Evolutionary conservation across 2,113 vertebrate genomes (phyloP).

Genomic region (Carassius auratus): DNA sequence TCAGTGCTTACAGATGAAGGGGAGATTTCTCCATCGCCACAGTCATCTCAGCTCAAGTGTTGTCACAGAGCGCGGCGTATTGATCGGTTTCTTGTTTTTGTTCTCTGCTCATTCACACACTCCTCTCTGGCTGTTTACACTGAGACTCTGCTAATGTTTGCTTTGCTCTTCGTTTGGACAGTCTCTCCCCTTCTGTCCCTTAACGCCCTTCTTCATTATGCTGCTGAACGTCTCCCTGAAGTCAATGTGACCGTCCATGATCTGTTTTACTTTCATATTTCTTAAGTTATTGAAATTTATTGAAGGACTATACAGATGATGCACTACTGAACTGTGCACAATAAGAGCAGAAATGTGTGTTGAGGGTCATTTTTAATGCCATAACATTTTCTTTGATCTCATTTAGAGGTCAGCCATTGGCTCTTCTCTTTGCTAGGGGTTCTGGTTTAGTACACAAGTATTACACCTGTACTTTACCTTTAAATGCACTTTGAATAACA

Average conservation of each 20-base stretch:
- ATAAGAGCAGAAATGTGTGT: background rate
- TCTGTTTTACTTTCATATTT: background rate
- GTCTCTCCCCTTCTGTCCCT: conserved; percentile 32
- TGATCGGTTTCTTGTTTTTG: conserved; percentile 52
- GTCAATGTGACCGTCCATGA: background rate
- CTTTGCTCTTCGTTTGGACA: conserved; percentile 46
- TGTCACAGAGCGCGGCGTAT: conserved; percentile 38
- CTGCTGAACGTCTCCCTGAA: background rate
- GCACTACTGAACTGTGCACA: background rate
- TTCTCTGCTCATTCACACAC: conserved; percentile 31
- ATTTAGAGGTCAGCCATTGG: background rate
- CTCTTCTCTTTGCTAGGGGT: background rate
- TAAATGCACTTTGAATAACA: background rate
- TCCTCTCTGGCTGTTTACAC: conserved; percentile 46
- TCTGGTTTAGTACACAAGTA: background rate
- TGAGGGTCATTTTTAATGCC: background rate
- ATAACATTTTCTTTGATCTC: background rate
- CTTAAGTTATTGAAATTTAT: background rate
- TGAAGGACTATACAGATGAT: background rate
- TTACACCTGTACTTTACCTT: background rate
- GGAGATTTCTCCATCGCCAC: conserved; percentile 22
- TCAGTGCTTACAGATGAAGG: conserved; percentile 23
- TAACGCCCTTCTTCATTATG: conserved; percentile 19
- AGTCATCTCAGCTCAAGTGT: conserved; percentile 37
- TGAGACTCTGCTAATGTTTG: conserved; percentile 41